These are phyloP conservation scores for Bombus confusus DNA, from an alignment of 1,140 invertebrate species.

Conservation along the genomic window DNA sequence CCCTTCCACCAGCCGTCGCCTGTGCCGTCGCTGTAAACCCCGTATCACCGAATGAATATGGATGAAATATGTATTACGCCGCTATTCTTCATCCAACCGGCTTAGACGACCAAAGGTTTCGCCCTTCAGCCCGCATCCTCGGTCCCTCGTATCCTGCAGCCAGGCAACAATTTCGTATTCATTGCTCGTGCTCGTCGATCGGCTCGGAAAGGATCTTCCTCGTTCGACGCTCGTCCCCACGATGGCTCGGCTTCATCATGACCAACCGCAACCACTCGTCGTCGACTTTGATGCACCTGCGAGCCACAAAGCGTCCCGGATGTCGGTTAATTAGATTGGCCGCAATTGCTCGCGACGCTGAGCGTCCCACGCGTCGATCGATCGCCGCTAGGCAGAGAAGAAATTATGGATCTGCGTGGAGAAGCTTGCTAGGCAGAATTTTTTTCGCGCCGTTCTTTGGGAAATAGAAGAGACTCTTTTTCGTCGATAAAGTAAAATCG, in stretches of 20 bases:
- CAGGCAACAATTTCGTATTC: slow-evolving; percentile 63
- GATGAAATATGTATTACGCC: slow-evolving; percentile 63
- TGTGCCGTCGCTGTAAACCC: neutral
- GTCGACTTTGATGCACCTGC: slow-evolving; percentile 55
- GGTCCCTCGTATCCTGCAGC: neutral
- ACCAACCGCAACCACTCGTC: slow-evolving; percentile 55
- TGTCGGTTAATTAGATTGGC: slow-evolving; percentile 36
- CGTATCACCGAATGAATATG: slow-evolving; percentile 61
- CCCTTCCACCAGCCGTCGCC: neutral
- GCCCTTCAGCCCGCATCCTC: neutral
- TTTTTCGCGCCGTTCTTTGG: neutral
- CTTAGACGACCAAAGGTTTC: slow-evolving; percentile 49
- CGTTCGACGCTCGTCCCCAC: neutral
- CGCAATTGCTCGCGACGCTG: neutral
- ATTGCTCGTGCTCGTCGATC: slow-evolving; percentile 59
- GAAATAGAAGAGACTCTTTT: neutral
- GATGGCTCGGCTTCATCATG: slow-evolving; percentile 6
- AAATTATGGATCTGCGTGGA: neutral
- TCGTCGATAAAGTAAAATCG: too few relatives aligned
- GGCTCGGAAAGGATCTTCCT: slow-evolving; percentile 49
- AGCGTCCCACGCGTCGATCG: slow-evolving; percentile 2
- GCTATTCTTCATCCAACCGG: slow-evolving; percentile 56
- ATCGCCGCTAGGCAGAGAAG: too few relatives aligned
- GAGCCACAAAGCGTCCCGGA: slow-evolving; percentile 44
- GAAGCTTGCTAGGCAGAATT: neutral